These are phyloP conservation scores for Dasysyrphus albostriatus DNA, from an alignment of 2,888 invertebrate species.

Conservation along the genomic window DNA sequence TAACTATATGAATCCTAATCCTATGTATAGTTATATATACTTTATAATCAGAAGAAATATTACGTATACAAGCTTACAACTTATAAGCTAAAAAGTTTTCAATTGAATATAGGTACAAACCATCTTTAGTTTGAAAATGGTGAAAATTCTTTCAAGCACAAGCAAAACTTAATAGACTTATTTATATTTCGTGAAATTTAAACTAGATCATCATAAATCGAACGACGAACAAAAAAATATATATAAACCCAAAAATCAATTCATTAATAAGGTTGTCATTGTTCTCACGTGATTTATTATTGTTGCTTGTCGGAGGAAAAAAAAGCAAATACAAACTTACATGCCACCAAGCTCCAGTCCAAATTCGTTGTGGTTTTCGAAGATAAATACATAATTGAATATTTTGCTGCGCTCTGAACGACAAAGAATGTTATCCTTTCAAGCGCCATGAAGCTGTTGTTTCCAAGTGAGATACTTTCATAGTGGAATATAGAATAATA, in stretches of 20 bases:
- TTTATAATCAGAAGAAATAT: slow-evolving; percentile 1
- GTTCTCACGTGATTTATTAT: slow-evolving; percentile 38
- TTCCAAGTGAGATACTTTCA: slow-evolving; percentile 16
- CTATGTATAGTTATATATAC: too few species aligned
- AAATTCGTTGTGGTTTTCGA: slow-evolving; percentile 15
- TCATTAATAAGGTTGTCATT: slow-evolving; percentile 47
- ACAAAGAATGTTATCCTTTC: slow-evolving; percentile 13
- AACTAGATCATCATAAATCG: not conserved
- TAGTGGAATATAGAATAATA: slow-evolving; percentile 1
- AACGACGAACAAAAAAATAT: too few species aligned
- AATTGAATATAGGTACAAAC: not conserved
- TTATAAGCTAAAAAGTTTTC: not conserved
- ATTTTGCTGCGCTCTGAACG: not conserved
- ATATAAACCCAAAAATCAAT: not conserved
- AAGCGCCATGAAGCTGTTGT: slow-evolving; percentile 13
- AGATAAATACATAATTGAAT: slow-evolving; percentile 37
- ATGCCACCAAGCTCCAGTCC: not conserved
- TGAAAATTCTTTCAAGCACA: too few species aligned
- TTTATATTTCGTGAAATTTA: not conserved
- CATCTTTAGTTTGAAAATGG: not conserved
- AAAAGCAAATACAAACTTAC: not conserved
- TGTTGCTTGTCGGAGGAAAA: slow-evolving; percentile 6
- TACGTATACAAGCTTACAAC: not conserved
- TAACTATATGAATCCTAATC: not conserved
- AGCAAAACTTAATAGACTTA: too few species aligned